These are phyloP conservation scores for Cephus rjabovi DNA, from an alignment of 2,888 invertebrate genomes.

Conservation along the genomic window DNA sequence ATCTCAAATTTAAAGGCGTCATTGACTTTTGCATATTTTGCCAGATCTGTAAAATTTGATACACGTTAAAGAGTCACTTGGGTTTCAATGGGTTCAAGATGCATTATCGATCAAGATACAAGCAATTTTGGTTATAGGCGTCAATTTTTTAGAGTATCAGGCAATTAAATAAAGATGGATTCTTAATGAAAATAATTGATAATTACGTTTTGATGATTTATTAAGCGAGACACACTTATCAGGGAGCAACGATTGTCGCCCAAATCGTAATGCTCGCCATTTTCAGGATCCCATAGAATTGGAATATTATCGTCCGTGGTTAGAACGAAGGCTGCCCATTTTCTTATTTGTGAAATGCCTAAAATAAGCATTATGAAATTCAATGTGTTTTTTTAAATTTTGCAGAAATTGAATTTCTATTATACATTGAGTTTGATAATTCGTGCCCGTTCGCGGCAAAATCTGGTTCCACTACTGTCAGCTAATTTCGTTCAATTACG, in stretches of 20 bases:
- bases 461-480: not conserved
- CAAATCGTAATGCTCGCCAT: conserved; percentile 52
- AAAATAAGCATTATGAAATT: conserved; percentile 8
- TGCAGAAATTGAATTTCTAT: not conserved
- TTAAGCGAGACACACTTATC: conserved; percentile 52
- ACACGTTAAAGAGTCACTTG: not conserved
- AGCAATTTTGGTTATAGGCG: not conserved
- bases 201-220: conserved; percentile 59
- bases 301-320: conserved; percentile 46
- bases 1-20: conserved; percentile 51
- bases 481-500: too few species aligned
- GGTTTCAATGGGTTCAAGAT: not conserved
- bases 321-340: conserved; percentile 58
- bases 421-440: not conserved
- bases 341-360: conserved; percentile 60
- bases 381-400: not conserved
- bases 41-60: conserved; percentile 52
- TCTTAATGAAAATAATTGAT: not conserved
- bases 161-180: not conserved
- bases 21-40: conserved; percentile 56
- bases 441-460: not conserved
- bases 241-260: conserved; percentile 57
- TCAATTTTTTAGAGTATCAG: not conserved
- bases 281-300: conserved; percentile 61
- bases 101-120: not conserved